phyloP scores from a whole-genome alignment of 2,888 invertebrate species.

The Argyra leucocephala region DNA sequence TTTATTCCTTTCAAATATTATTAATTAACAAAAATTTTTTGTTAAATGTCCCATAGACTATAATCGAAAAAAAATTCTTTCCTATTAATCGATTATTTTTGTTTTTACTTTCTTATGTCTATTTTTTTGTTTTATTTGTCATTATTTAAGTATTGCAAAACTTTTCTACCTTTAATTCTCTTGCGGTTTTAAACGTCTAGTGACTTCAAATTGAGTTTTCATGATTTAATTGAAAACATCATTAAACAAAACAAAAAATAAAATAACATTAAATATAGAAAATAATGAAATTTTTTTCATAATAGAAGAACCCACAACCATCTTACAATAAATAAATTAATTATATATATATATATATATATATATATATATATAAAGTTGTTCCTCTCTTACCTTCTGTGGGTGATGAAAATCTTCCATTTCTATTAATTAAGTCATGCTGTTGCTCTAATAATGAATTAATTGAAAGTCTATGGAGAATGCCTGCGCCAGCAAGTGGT shows the following conservation, averaged over 20 bases:
- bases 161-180: background rate
- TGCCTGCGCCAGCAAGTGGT: constrained; percentile 36
- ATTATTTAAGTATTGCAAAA: background rate
- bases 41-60: too few species aligned
- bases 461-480: constrained; percentile 48
- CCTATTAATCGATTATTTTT: too few species aligned
- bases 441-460: constrained; percentile 46
- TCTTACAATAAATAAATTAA: background rate
- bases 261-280: background rate
- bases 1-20: too few species aligned
- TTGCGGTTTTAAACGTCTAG: background rate
- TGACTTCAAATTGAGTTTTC: background rate
- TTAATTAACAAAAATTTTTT: too few species aligned
- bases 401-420: constrained; percentile 32
- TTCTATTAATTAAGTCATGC: constrained; percentile 35
- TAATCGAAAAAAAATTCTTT: too few species aligned
- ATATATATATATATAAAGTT: too few species aligned
- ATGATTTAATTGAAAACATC: background rate
- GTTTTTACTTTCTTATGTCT: too few species aligned
- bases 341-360: background rate
- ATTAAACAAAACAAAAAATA: background rate
- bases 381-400: constrained; percentile 40
- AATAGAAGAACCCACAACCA: background rate
- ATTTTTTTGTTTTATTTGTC: background rate
- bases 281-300: background rate